Conservation (phyloP, 2,888 invertebrate species). For the Euphydryas editha region DNA sequence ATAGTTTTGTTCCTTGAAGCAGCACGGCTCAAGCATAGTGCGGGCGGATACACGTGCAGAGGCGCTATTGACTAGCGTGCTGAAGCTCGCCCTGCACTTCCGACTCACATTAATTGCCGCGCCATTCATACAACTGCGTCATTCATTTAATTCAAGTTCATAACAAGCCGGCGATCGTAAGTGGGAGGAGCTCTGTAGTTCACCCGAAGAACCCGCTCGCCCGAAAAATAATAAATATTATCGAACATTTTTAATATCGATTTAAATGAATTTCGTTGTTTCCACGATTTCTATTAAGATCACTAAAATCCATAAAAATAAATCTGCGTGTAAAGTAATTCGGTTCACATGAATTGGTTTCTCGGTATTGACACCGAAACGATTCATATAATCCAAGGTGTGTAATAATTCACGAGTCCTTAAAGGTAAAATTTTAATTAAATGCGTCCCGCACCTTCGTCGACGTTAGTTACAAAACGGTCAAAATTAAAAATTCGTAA, state of each 20-base stretch:
- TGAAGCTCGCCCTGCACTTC: slow-evolving; percentile 73
- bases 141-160: slow-evolving; percentile 82
- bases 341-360: slow-evolving; percentile 64
- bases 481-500: slow-evolving; percentile 59
- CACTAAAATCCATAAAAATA: slow-evolving; percentile 64
- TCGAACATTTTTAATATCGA: slow-evolving; percentile 60
- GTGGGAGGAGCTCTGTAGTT: slow-evolving; percentile 68
- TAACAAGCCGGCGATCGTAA: slow-evolving; percentile 64
- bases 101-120: slow-evolving; percentile 79
- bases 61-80: slow-evolving; percentile 69
- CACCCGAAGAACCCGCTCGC: slow-evolving; percentile 50
- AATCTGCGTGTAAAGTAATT: slow-evolving; percentile 57
- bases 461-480: slow-evolving; percentile 59
- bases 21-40: slow-evolving; percentile 46
- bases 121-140: slow-evolving; percentile 80
- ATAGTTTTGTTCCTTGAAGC: slow-evolving; percentile 1
- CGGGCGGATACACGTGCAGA: slow-evolving; percentile 58
- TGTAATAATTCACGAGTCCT: slow-evolving; percentile 74
- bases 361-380: slow-evolving; percentile 64
- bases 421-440: slow-evolving; percentile 74
- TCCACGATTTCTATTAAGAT: slow-evolving; percentile 51
- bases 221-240: slow-evolving; percentile 39
- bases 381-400: slow-evolving; percentile 66
- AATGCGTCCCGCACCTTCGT: slow-evolving; percentile 61
- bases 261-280: slow-evolving; percentile 60